Evolutionary conservation across 2,797 vertebrate genomes (phyloP), one percentile per base, ranked within the genome.

Genomic region (Paramormyrops hopkinsi): DNA sequence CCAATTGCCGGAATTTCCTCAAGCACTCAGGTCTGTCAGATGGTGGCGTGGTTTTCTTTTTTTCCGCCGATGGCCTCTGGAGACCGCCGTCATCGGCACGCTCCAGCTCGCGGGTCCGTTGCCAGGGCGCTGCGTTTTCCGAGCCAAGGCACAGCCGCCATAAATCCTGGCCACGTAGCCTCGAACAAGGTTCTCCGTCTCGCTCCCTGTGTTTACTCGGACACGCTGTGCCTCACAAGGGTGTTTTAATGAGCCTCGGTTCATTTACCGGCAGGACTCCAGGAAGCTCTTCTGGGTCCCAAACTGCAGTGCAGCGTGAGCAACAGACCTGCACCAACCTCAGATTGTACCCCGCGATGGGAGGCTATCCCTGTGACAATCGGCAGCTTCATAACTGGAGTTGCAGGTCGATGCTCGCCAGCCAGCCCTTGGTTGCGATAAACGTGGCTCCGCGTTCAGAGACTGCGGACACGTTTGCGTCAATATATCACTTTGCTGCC

Each of bases 21-120:
- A 17, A 51, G 46, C 84, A 59, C 53, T 17, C 17, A 4, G 50
- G 51, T 25, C 11, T 56, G 85, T 51, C 51, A 29, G 86, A 59
- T 5, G 69, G 29, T 14, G 1, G 51, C 53, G 25, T 54, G 44
- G 1, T 88, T 25, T 46, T 19, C 25, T 53, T 88, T 51, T 73
- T 29, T 76, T 9, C 37, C 5, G 33, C 6, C 37, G 17, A n/a
- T 33, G 46, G 19, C 19, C 25, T 19, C 59, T 8, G 25, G 90
- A 88, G 90, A 90, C 87, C 69, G 88, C 89, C 56, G 51, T 88
- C 48, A 29, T 88, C 90, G 76, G 56, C 65, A 89, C 44, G 89
- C 76, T 82, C 44, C 82, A 5, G 82, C 82, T 29, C 7, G 48
- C 11, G 22, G 82, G 19, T 25, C 5, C 2, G 44, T 48, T 88